Percentiles rank a stretch among this genome's conserved stretches.
Evolutionary conservation across 1,140 invertebrate species (phyloP).

Genomic region (Atopsyche davidsoni): DNA sequence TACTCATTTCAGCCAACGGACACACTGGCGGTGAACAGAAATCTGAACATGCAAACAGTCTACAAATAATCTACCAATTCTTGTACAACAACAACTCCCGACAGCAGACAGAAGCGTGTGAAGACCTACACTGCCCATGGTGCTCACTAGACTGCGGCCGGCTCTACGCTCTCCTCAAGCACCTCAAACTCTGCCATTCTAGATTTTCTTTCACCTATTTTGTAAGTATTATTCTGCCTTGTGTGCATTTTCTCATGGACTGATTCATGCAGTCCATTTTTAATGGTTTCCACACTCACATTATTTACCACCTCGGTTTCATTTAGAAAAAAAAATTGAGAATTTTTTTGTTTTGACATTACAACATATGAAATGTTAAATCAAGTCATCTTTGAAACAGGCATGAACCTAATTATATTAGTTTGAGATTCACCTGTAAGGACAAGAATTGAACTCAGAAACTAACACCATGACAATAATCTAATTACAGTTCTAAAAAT

Average conservation of each 20-base stretch:
- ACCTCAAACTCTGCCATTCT: constrained; percentile 88
- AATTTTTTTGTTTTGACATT: too few species aligned
- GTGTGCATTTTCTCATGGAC: not conserved
- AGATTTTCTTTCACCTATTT: constrained; percentile 90
- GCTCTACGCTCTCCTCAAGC: constrained; percentile 85
- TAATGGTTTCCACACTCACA: too few species aligned
- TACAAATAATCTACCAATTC: constrained; percentile 91
- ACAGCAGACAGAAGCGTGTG: constrained; percentile 89
- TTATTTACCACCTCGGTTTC: too few species aligned
- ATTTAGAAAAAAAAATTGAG: too few species aligned
- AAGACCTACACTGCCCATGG: constrained; percentile 92
- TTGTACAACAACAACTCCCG: constrained; percentile 91
- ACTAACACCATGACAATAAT: too few species aligned
- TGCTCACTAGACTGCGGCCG: constrained; percentile 84
- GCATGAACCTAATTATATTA: too few species aligned
- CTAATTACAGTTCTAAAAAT: too few species aligned
- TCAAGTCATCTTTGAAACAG: too few species aligned
- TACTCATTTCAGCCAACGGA: constrained; percentile 31
- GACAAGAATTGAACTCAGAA: too few species aligned
- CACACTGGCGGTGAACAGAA: constrained; percentile 33
- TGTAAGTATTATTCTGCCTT: constrained; percentile 50
- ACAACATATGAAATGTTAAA: too few species aligned
- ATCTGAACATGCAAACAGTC: constrained; percentile 35
- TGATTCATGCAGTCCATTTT: too few species aligned
- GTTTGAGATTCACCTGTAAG: too few species aligned